Percentiles rank a stretch among this genome's conserved stretches.
phyloP scores from a whole-genome alignment of 2,797 vertebrate species.

The Manis crassicaudata region DNA sequence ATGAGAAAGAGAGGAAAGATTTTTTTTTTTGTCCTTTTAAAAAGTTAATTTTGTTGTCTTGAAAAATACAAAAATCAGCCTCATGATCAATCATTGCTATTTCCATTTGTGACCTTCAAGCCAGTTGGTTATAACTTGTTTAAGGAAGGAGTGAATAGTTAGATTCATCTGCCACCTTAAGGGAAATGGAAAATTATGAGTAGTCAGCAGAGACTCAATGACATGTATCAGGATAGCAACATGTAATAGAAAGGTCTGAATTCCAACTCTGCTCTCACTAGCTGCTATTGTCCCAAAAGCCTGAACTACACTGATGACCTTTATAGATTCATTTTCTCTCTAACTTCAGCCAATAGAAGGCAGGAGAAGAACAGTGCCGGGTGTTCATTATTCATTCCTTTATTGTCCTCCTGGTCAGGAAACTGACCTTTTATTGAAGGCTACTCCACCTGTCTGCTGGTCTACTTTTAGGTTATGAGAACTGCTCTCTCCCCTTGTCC shows the following conservation, averaged over 20 bases:
- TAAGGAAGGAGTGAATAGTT: neutral
- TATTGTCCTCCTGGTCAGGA: neutral
- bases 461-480: too few relatives aligned
- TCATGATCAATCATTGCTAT: neutral
- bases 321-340: neutral
- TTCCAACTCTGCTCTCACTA: neutral
- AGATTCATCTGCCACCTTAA: neutral
- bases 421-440: neutral
- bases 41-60: conserved; percentile 24
- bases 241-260: neutral
- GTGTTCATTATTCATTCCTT: neutral
- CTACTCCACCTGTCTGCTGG: accelerated
- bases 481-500: neutral
- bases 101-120: neutral
- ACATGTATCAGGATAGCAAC: neutral
- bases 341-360: neutral
- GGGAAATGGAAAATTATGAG: neutral
- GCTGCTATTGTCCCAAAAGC: neutral
- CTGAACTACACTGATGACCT: neutral
- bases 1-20: neutral
- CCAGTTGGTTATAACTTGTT: neutral
- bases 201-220: neutral
- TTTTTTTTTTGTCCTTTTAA: neutral
- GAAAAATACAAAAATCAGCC: neutral
- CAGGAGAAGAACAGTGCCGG: neutral